Conservation (phyloP, 30 jellyfish, hydroid and myxozoan species). For the Clytia hemisphaerica region DNA sequence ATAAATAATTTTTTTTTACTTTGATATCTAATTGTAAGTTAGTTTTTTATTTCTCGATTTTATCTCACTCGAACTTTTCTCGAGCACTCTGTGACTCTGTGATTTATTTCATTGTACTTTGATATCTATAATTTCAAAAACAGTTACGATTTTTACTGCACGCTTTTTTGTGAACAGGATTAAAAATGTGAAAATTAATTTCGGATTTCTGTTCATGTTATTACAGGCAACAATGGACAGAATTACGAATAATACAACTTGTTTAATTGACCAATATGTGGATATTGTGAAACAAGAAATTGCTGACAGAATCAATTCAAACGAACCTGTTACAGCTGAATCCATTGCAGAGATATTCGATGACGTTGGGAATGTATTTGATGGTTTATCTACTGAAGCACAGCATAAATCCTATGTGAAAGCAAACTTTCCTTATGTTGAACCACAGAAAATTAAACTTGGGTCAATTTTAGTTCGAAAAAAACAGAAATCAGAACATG, state of each 20-base stretch:
- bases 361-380: too few species aligned
- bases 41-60: background rate
- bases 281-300: background rate
- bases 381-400: background rate
- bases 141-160: too few species aligned
- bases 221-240: background rate
- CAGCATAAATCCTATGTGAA: background rate
- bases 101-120: too few species aligned
- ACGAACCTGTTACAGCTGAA: background rate
- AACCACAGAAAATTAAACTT: background rate
- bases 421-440: background rate
- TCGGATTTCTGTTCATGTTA: too few species aligned
- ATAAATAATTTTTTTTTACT: too few species aligned
- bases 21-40: too few species aligned
- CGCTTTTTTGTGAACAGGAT: too few species aligned
- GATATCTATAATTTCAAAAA: too few species aligned
- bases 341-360: too few species aligned
- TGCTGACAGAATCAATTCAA: background rate
- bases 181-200: too few species aligned
- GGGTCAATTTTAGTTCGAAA: background rate
- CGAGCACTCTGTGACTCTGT: too few species aligned
- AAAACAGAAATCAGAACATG: background rate
- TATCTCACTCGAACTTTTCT: too few species aligned
- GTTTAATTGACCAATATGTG: background rate
- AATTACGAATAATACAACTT: background rate